Percentiles rank a stretch among this genome's conserved stretches.
Conservation (phyloP, 2,888 invertebrate species). For the Synanthedon vespiformis region DNA sequence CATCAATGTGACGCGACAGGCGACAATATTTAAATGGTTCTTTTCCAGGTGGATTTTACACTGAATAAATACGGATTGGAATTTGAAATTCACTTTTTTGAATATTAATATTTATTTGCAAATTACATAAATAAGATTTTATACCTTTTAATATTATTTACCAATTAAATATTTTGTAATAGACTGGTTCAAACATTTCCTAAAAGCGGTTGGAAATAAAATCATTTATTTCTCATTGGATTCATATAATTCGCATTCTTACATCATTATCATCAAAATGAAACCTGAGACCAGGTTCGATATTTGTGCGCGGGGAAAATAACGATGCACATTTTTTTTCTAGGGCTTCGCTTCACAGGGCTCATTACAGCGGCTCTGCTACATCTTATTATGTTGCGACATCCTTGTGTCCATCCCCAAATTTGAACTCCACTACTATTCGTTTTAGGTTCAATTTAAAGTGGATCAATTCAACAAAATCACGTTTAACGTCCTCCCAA, state of each 20-base stretch:
- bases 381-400: constrained; percentile 42
- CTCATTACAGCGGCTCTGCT: constrained; percentile 41
- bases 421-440: constrained; percentile 18
- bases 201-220: not conserved
- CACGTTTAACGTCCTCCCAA: constrained; percentile 25
- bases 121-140: too few relatives aligned
- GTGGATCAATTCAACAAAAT: constrained; percentile 15
- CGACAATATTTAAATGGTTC: not conserved
- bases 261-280: constrained; percentile 17
- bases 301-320: constrained; percentile 34
- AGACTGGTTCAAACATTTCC: too few relatives aligned
- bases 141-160: too few relatives aligned
- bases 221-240: not conserved
- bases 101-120: too few relatives aligned
- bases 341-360: constrained; percentile 30
- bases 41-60: not conserved
- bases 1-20: not conserved
- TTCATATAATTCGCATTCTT: not conserved
- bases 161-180: too few relatives aligned
- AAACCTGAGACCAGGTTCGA: constrained; percentile 19
- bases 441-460: constrained; percentile 17
- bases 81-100: too few relatives aligned
- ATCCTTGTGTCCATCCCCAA: constrained; percentile 14
- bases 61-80: not conserved
- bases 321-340: constrained; percentile 35